These are phyloP conservation scores for Chironomus tentans DNA, from an alignment of 2,888 invertebrate genomes.

Conservation along the genomic window DNA sequence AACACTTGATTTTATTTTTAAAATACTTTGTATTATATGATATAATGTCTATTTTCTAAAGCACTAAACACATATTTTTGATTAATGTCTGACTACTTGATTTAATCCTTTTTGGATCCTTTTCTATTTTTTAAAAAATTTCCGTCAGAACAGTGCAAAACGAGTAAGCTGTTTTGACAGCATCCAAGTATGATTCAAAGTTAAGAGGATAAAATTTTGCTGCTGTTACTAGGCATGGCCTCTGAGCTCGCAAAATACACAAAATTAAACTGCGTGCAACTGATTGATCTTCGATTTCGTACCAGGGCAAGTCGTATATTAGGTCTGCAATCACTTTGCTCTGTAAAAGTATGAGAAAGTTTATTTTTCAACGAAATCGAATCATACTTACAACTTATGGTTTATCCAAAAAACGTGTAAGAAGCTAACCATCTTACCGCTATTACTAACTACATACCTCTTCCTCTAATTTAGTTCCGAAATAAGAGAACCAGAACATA, in stretches of 20 bases:
- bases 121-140: not conserved
- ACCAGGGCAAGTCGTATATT: conserved; percentile 3
- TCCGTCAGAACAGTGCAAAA: not conserved
- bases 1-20: too few species aligned
- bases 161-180: not conserved
- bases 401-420: too few species aligned
- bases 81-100: too few species aligned
- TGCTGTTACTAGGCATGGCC: not conserved
- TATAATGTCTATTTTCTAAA: too few species aligned
- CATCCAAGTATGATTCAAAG: not conserved
- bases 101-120: too few species aligned
- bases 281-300: not conserved
- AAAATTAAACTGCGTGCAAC: not conserved
- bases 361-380: too few species aligned
- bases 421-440: too few species aligned
- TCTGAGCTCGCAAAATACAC: not conserved
- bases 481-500: not conserved
- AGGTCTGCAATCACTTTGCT: not conserved
- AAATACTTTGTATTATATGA: too few species aligned
- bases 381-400: too few species aligned
- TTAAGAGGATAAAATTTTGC: not conserved
- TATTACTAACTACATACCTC: too few species aligned
- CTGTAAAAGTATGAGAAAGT: not conserved
- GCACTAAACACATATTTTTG: too few species aligned
- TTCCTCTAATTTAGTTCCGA: not conserved